Percentiles rank a stretch among this genome's conserved stretches.
Evolutionary conservation across 2,797 vertebrate species (phyloP).

Genomic region (Tokudaia tokunoshimensis): DNA sequence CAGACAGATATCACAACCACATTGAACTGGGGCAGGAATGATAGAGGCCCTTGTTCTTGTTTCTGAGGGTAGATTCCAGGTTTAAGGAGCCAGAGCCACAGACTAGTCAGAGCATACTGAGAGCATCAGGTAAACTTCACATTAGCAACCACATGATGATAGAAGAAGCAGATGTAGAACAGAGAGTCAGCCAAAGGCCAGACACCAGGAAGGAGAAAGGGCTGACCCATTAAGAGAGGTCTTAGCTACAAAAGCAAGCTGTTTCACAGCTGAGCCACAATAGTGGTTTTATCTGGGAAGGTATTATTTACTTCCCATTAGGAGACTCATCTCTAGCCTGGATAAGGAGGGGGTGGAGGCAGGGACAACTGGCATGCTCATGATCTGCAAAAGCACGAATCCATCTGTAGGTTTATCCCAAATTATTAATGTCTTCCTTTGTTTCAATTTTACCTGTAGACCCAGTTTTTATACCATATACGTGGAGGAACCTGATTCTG

Average conservation of each 20-base stretch:
- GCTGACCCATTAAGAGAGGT: background rate
- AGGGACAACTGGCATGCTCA: background rate
- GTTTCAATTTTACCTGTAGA: constrained; percentile 86
- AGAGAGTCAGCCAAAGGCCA: background rate
- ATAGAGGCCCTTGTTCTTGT: background rate
- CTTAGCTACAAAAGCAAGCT: background rate
- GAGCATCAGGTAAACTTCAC: background rate
- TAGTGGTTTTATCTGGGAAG: background rate
- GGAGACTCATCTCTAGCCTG: background rate
- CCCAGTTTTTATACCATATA: constrained; percentile 96
- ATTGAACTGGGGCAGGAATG: background rate
- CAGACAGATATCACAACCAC: background rate
- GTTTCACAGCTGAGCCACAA: background rate
- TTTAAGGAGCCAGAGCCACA: rapidly evolving
- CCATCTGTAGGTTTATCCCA: background rate
- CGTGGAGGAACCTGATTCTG: constrained; percentile 94
- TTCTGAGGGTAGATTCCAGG: background rate
- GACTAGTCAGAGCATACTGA: background rate
- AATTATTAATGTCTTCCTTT: constrained; percentile 20
- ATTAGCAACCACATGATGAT: background rate
- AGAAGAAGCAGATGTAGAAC: background rate
- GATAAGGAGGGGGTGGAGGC: background rate
- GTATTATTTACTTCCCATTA: background rate
- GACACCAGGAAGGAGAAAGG: background rate
- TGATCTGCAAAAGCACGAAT: background rate